Evolutionary conservation across 2,797 vertebrate species (phyloP).

Genomic region (Melanotaenia nigrans): DNA sequence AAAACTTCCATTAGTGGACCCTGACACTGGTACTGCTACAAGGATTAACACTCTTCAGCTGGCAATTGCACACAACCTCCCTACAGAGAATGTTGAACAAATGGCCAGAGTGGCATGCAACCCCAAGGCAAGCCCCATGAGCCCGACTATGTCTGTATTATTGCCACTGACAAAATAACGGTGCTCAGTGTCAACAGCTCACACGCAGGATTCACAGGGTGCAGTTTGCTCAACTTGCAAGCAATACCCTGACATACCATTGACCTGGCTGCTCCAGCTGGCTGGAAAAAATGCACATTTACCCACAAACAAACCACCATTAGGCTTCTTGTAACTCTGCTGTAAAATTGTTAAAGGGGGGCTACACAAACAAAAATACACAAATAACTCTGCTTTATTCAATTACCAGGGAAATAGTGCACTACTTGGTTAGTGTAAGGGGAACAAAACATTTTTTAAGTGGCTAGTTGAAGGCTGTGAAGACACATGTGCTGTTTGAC

Average conservation of each 20-base stretch:
- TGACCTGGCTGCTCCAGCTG: slow-evolving; percentile 51
- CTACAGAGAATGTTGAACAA: slow-evolving; percentile 37
- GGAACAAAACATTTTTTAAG: slow-evolving; percentile 24
- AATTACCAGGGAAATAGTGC: slow-evolving; percentile 9
- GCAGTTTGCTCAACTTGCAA: slow-evolving; percentile 62
- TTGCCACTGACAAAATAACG: slow-evolving; percentile 63
- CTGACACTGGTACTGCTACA: slow-evolving; percentile 7
- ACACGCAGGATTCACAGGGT: slow-evolving; percentile 48
- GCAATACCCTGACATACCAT: slow-evolving; percentile 39
- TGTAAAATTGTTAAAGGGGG: slow-evolving; percentile 28
- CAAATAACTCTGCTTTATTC: slow-evolving; percentile 16
- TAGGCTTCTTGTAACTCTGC: slow-evolving; percentile 28
- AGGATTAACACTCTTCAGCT: slow-evolving; percentile 61
- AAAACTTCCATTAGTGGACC: not conserved
- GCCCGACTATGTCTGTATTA: slow-evolving; percentile 45
- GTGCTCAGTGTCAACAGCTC: slow-evolving; percentile 67
- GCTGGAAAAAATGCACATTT: slow-evolving; percentile 46
- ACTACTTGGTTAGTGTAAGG: not conserved
- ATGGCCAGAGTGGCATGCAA: slow-evolving; percentile 42
- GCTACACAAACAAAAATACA: slow-evolving; percentile 16
- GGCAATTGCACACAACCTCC: slow-evolving; percentile 54
- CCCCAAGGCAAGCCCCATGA: slow-evolving; percentile 47
- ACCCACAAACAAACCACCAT: slow-evolving; percentile 50
- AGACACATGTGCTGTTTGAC: too few species aligned
- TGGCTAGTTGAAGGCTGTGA: slow-evolving; percentile 21